phyloP scores from a whole-genome alignment of 2,113 vertebrate genomes.

The Tachysurus vachellii region DNA sequence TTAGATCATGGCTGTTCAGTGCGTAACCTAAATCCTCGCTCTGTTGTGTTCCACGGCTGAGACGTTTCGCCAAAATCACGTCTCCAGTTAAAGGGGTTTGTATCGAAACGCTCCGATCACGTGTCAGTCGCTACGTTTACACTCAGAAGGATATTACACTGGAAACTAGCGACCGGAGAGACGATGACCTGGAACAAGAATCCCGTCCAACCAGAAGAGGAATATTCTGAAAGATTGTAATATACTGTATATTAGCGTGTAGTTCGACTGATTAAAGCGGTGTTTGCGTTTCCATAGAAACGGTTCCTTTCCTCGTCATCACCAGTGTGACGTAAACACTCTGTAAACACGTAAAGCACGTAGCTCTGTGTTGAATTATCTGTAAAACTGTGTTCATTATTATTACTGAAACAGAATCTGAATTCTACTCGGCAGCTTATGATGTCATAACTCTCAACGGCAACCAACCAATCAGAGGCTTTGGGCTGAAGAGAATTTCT shows the following conservation, averaged over 20 bases:
- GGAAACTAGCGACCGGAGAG: not conserved
- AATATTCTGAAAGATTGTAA: not conserved
- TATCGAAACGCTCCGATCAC: not conserved
- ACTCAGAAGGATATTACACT: not conserved
- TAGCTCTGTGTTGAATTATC: not conserved
- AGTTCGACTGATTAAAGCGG: not conserved
- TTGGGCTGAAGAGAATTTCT: not conserved
- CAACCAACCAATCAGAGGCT: not conserved
- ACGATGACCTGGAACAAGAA: not conserved
- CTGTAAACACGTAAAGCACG: not conserved
- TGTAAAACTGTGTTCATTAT: not conserved
- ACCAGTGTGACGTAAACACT: not conserved
- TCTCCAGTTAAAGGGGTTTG: constrained; percentile 2
- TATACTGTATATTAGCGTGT: not conserved
- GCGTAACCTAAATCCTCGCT: not conserved
- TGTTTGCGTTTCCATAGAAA: not conserved
- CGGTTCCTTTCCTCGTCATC: not conserved
- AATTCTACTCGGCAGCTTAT: not conserved
- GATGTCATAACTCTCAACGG: not conserved
- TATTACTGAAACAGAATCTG: not conserved
- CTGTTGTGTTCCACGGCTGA: not conserved
- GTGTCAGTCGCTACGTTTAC: not conserved
- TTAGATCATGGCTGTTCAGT: constrained; percentile 9
- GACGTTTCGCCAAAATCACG: not conserved
- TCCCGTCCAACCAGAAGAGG: not conserved